Conservation (phyloP, 2,113 vertebrate species). For the Saguinus imperator region DNA sequence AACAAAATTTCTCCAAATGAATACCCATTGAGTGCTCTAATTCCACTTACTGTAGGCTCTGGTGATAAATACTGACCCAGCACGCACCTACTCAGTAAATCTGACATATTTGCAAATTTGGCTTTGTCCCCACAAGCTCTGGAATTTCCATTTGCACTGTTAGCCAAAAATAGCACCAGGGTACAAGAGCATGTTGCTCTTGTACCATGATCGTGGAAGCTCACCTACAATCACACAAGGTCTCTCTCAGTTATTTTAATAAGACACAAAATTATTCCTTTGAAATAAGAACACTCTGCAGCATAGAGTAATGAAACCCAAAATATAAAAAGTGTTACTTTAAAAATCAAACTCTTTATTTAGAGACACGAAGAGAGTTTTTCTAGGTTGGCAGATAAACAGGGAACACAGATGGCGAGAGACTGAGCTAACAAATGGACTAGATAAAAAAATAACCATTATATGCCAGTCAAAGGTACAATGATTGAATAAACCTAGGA, state of each 20-base stretch:
- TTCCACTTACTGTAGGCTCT: neutral
- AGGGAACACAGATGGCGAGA: conserved; percentile 25
- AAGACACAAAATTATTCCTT: neutral
- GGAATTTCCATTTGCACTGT: neutral
- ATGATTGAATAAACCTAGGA: neutral
- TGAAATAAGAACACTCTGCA: neutral
- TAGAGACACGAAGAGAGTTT: neutral
- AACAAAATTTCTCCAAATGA: neutral
- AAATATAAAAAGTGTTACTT: neutral
- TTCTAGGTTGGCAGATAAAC: conserved; percentile 19
- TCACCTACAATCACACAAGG: neutral
- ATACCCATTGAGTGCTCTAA: neutral
- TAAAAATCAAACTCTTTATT: neutral
- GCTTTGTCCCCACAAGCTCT: neutral
- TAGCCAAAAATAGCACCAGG: neutral
- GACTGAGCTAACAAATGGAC: conserved; percentile 12
- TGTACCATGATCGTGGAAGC: neutral
- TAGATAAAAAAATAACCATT: neutral
- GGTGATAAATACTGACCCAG: neutral
- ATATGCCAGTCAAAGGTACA: neutral
- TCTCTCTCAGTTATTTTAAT: neutral
- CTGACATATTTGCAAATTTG: neutral
- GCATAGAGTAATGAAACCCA: neutral
- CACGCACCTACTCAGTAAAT: neutral
- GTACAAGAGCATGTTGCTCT: neutral